A percentile compares a stretch with the other conserved stretches of the same genome.
Evolutionary conservation across 2,797 vertebrate genomes (phyloP).

Genomic region (Sebastolobus alascanus): DNA sequence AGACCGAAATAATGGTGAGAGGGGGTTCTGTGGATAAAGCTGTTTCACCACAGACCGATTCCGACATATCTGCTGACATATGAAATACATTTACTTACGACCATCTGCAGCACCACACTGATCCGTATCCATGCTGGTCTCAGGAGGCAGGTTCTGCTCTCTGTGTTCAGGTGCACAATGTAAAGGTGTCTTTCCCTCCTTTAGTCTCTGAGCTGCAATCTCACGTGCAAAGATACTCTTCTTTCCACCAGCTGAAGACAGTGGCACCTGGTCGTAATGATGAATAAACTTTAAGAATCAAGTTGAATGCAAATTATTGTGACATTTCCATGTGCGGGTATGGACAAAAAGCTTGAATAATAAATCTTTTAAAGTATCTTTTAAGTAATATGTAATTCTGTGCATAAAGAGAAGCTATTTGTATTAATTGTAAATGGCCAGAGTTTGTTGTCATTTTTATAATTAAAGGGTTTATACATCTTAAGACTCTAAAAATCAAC

Average conservation of each 20-base stretch:
- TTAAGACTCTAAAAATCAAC: not conserved
- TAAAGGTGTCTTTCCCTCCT: slow-evolving; percentile 65
- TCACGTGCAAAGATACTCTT: slow-evolving; percentile 97
- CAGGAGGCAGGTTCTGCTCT: slow-evolving; percentile 53
- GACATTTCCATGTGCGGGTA: not conserved
- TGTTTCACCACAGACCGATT: not conserved
- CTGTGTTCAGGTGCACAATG: slow-evolving; percentile 24
- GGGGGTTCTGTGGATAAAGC: not conserved
- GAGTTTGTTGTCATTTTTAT: not conserved
- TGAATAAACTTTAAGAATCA: not conserved
- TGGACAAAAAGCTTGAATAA: not conserved
- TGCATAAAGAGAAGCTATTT: not conserved
- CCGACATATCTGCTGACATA: too few relatives aligned
- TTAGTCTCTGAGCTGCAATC: slow-evolving; percentile 89
- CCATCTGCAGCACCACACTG: slow-evolving; percentile 40
- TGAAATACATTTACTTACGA: slow-evolving; percentile 45
- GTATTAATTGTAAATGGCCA: not conserved
- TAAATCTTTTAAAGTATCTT: not conserved
- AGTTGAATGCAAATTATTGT: not conserved
- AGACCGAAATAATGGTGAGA: not conserved
- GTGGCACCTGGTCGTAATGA: slow-evolving; percentile 43
- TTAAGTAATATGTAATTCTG: not conserved
- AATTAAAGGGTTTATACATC: not conserved
- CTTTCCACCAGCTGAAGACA: slow-evolving; percentile 75
- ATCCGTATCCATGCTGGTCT: slow-evolving; percentile 65